A percentile compares a stretch with the other conserved stretches of the same genome.
Evolutionary conservation across 2,113 vertebrate genomes (phyloP).

Genomic region (Passerina amoena): DNA sequence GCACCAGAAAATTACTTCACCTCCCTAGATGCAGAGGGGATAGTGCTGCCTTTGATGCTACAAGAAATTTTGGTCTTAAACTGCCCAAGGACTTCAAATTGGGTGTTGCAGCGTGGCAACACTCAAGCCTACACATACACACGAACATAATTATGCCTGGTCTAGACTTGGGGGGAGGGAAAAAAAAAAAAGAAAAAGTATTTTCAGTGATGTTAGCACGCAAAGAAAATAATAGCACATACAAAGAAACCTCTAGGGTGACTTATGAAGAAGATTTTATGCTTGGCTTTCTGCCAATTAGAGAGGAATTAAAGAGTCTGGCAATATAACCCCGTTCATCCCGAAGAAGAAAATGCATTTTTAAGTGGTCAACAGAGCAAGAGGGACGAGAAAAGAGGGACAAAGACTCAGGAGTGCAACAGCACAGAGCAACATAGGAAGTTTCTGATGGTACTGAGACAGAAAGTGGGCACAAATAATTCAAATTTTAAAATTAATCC

Average conservation of each 20-base stretch:
- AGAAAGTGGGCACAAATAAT: neutral
- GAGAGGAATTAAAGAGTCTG: conserved; percentile 28
- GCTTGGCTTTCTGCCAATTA: conserved; percentile 38
- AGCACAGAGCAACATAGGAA: neutral
- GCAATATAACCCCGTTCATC: neutral
- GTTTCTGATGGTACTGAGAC: neutral
- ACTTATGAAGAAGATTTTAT: conserved; percentile 32
- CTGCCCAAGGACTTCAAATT: conserved; percentile 13
- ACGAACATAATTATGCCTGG: neutral
- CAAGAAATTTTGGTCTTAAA: neutral
- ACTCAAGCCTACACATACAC: neutral
- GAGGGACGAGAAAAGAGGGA: neutral
- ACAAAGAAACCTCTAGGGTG: conserved; percentile 48
- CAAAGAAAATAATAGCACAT: conserved; percentile 23
- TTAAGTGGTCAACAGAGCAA: neutral
- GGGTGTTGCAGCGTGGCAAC: neutral
- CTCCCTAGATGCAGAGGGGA: neutral
- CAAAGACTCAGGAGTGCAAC: neutral
- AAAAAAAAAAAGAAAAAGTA: neutral
- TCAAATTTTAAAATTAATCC: neutral
- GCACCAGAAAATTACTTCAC: neutral
- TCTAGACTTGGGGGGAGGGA: neutral
- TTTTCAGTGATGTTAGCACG: conserved; percentile 4
- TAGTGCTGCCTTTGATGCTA: conserved; percentile 25
- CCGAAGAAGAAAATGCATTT: neutral